Percentiles rank a stretch among this genome's conserved stretches.
These are phyloP conservation scores for Chrysina gloriosa DNA, from an alignment of 2,888 invertebrate species.

Conservation along the genomic window DNA sequence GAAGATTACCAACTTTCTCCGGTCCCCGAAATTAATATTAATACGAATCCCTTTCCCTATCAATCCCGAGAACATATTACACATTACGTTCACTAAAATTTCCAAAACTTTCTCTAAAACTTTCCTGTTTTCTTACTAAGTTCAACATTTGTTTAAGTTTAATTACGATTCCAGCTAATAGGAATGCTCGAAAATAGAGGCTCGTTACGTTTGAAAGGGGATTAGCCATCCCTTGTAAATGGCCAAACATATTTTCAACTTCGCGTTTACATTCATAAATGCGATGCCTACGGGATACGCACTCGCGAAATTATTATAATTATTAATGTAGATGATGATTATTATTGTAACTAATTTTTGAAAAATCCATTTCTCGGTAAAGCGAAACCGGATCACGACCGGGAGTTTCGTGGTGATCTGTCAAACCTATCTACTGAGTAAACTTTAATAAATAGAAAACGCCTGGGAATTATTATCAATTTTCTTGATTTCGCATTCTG, in stretches of 20 bases:
- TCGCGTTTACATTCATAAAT: no score
- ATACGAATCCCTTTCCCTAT: neutral
- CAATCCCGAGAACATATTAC: neutral
- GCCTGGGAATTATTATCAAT: constrained; percentile 18
- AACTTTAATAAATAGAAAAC: constrained; percentile 4
- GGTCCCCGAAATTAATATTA: neutral
- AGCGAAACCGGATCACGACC: no score
- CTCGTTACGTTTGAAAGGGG: neutral
- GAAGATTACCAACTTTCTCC: neutral
- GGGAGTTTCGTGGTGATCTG: no score
- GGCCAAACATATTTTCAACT: neutral
- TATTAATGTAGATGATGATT: no score
- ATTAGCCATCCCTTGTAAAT: constrained; percentile 23
- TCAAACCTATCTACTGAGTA: neutral
- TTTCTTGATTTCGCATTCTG: constrained; percentile 29
- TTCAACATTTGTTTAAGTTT: constrained; percentile 27
- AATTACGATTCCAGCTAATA: constrained; percentile 16
- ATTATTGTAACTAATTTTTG: no score
- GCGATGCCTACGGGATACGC: no score
- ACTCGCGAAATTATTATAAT: no score
- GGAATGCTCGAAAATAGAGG: constrained; percentile 15
- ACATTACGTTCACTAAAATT: neutral
- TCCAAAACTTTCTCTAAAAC: neutral
- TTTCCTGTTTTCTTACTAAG: neutral
- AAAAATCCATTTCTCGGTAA: no score